phyloP scores from a whole-genome alignment of 2,113 vertebrate species.

The Lates calcarifer region DNA sequence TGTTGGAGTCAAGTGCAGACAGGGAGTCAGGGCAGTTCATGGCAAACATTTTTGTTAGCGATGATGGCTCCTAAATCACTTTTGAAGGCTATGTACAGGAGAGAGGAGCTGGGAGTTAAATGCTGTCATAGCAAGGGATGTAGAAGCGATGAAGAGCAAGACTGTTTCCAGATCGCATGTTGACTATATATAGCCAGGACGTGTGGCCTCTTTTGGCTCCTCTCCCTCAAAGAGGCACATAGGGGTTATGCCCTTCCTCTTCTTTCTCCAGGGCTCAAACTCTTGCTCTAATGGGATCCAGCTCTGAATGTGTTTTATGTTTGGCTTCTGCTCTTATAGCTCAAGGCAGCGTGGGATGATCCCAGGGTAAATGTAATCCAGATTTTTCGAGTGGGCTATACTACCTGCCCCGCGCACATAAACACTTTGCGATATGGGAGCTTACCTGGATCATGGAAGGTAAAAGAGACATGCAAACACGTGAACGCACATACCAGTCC shows the following conservation, averaged over 20 bases:
- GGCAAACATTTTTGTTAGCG: slow-evolving; percentile 38
- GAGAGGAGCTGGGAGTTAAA: slow-evolving; percentile 33
- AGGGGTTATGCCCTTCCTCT: slow-evolving; percentile 54
- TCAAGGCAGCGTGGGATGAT: slow-evolving; percentile 60
- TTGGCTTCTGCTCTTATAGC: slow-evolving; percentile 51
- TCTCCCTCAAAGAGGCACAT: slow-evolving; percentile 53
- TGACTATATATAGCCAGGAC: slow-evolving; percentile 64
- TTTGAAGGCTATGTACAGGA: slow-evolving; percentile 7
- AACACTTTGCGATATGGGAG: slow-evolving; percentile 20
- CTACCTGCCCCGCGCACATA: slow-evolving; percentile 30
- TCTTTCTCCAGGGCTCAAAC: slow-evolving; percentile 45
- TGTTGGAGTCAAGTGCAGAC: slow-evolving; percentile 74
- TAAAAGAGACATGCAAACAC: background rate
- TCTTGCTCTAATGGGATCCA: slow-evolving; percentile 66
- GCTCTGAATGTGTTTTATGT: slow-evolving; percentile 65
- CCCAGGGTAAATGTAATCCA: slow-evolving; percentile 61
- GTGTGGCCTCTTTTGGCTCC: slow-evolving; percentile 40
- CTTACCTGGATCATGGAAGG: background rate
- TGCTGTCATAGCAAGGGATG: slow-evolving; percentile 23
- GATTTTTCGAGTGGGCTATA: slow-evolving; percentile 44
- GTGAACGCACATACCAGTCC: background rate
- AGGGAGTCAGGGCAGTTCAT: slow-evolving; percentile 31
- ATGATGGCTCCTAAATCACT: slow-evolving; percentile 56
- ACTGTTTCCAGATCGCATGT: slow-evolving; percentile 40
- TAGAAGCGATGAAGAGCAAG: slow-evolving; percentile 43